Evolutionary conservation across 2,113 vertebrate genomes (phyloP).

Genomic region (Indri indri): DNA sequence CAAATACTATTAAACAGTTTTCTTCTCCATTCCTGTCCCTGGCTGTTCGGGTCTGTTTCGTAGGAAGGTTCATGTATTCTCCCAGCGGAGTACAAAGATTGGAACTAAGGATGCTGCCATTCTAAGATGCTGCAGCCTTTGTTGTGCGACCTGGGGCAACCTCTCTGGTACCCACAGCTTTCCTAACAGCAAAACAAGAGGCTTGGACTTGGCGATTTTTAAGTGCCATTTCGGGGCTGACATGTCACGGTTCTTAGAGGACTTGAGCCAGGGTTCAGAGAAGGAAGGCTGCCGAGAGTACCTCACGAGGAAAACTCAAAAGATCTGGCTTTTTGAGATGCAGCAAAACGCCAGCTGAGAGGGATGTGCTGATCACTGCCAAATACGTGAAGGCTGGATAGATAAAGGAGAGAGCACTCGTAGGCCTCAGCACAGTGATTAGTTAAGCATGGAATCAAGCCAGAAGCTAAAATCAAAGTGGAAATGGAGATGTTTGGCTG

Average conservation of each 20-base stretch:
- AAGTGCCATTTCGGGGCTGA: background rate
- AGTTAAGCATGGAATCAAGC: conserved; percentile 6
- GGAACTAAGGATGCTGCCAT: background rate
- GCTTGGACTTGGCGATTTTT: background rate
- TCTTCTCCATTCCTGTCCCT: background rate
- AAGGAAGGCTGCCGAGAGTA: background rate
- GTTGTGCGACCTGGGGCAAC: background rate
- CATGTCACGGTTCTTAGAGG: background rate
- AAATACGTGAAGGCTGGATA: background rate
- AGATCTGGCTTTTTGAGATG: background rate
- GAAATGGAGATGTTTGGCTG: background rate
- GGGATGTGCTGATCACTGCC: background rate
- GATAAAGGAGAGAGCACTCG: background rate
- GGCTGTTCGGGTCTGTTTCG: background rate
- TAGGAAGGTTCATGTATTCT: background rate
- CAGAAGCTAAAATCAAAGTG: background rate
- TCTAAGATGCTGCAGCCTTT: background rate
- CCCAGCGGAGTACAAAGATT: rapidly evolving
- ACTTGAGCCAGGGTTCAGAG: background rate
- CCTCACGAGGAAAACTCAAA: background rate
- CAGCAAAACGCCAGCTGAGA: background rate
- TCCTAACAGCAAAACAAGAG: background rate
- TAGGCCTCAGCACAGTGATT: background rate
- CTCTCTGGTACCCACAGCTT: background rate
- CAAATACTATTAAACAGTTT: background rate